phyloP scores from a whole-genome alignment of 92 coral and sea anemone genomes.

The Zoanthus solanderi region DNA sequence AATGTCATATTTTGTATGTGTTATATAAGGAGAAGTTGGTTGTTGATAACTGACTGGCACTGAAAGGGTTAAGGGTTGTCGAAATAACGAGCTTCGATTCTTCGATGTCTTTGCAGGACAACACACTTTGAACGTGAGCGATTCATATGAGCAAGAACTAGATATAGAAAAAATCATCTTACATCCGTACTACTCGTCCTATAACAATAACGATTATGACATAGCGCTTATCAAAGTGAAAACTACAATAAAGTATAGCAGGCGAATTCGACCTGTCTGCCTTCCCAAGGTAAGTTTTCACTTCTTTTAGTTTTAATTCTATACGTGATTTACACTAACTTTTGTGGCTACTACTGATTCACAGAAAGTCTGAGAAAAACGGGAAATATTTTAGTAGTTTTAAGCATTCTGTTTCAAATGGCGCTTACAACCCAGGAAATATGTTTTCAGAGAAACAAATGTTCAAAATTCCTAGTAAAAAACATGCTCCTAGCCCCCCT shows the following conservation, averaged over 20 bases:
- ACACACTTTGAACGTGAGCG: constrained; percentile 74
- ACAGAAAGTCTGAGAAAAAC: too few relatives aligned
- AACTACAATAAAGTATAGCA: constrained; percentile 77
- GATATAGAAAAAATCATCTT: constrained; percentile 74
- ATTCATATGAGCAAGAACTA: constrained; percentile 79
- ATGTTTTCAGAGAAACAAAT: too few relatives aligned
- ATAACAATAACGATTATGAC: constrained; percentile 81
- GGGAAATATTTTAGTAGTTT: too few relatives aligned
- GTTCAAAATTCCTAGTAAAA: too few relatives aligned
- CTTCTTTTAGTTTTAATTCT: not conserved
- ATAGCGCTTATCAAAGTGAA: constrained; percentile 87
- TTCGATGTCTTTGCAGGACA: constrained; percentile 65
- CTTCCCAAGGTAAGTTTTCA: constrained; percentile 64
- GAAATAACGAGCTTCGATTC: not conserved
- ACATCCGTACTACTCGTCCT: constrained; percentile 77
- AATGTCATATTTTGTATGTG: too few relatives aligned
- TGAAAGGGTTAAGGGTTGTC: not conserved
- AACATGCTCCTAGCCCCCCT: too few relatives aligned
- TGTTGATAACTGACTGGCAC: too few relatives aligned
- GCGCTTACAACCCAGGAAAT: too few relatives aligned
- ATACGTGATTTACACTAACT: not conserved
- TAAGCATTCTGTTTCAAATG: too few relatives aligned
- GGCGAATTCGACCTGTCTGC: constrained; percentile 89
- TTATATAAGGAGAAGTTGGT: too few relatives aligned
- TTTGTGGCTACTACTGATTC: too few relatives aligned